These are phyloP conservation scores for Pterostichus madidus DNA, from an alignment of 2,888 invertebrate species.

Conservation along the genomic window DNA sequence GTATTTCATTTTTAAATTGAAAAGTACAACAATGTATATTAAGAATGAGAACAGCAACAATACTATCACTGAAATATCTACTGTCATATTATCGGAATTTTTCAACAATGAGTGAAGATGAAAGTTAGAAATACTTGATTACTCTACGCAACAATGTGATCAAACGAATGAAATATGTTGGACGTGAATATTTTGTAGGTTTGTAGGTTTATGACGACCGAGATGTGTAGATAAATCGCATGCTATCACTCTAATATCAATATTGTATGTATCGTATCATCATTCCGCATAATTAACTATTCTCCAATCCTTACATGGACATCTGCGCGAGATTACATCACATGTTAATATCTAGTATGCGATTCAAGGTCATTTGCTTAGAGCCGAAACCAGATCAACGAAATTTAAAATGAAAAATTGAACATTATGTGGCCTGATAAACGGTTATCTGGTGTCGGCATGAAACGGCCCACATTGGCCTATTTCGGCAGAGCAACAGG, in stretches of 20 bases:
- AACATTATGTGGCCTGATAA: slow-evolving; percentile 16
- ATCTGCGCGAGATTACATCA: slow-evolving; percentile 61
- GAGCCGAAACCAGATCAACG: slow-evolving; percentile 60
- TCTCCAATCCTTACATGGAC: slow-evolving; percentile 54
- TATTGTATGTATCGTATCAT: slow-evolving; percentile 29
- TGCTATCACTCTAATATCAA: background rate
- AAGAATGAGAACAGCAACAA: background rate
- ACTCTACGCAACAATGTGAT: background rate
- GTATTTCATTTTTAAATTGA: background rate
- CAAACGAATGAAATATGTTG: background rate
- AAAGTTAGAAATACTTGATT: no score
- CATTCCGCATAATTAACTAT: slow-evolving; percentile 62
- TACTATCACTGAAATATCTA: background rate
- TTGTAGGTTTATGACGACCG: background rate
- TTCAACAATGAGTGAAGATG: no score
- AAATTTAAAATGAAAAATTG: slow-evolving; percentile 50
- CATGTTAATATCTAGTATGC: slow-evolving; percentile 52
- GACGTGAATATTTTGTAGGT: background rate
- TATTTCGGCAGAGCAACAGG: slow-evolving; percentile 36
- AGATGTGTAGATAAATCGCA: background rate
- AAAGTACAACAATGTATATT: background rate
- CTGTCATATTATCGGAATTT: background rate
- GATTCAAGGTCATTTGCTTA: slow-evolving; percentile 56
- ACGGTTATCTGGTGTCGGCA: slow-evolving; percentile 29
- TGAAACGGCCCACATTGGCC: slow-evolving; percentile 25